A percentile compares a stretch with the other conserved stretches of the same genome.
Evolutionary conservation across 2,888 invertebrate genomes (phyloP).

Genomic region (Oasisia sp.): DNA sequence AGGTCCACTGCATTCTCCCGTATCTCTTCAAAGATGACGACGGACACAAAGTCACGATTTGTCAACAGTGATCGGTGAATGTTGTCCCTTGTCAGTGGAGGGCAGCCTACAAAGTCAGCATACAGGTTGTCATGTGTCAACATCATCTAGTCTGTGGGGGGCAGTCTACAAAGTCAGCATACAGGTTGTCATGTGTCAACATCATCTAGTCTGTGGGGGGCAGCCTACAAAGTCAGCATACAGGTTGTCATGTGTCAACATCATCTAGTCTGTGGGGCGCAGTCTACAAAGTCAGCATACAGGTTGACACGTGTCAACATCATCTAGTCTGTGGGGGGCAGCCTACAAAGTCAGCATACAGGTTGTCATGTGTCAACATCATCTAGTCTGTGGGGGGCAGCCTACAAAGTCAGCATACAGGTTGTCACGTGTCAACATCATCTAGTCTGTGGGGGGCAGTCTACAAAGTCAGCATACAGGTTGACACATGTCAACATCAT

Average conservation of each 20-base stretch:
- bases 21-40: constrained; percentile 54
- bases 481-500: too few species aligned
- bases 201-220: constrained; percentile 46
- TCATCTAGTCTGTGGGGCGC: constrained; percentile 47
- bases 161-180: constrained; percentile 43
- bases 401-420: constrained; percentile 41
- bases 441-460: constrained; percentile 38
- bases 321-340: constrained; percentile 37
- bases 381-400: constrained; percentile 37
- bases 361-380: too few species aligned
- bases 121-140: not conserved
- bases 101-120: constrained; percentile 44
- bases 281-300: constrained; percentile 41
- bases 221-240: constrained; percentile 43
- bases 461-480: constrained; percentile 39
- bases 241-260: not conserved
- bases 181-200: not conserved
- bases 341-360: constrained; percentile 41
- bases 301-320: not conserved
- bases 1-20: constrained; percentile 53
- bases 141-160: constrained; percentile 47
- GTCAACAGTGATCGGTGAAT: constrained; percentile 52
- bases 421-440: too few species aligned
- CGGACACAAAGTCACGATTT: constrained; percentile 59
- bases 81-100: constrained; percentile 46